phyloP scores from a whole-genome alignment of 2,113 vertebrate species.

The Pipa parva region DNA sequence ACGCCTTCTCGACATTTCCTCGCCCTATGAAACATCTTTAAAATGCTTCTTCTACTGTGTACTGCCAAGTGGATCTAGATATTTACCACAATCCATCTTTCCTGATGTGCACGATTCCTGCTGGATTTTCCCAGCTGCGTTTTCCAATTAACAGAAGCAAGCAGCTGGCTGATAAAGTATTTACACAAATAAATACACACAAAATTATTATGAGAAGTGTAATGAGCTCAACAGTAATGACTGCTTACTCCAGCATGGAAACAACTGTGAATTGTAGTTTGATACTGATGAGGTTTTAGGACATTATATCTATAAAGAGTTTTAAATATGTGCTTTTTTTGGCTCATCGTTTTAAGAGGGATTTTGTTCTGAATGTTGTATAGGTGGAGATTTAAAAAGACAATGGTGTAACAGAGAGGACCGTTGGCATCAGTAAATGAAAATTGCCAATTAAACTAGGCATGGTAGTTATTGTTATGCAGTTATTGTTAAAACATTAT shows the following conservation, averaged over 20 bases:
- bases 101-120: background rate
- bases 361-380: background rate
- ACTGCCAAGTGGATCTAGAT: too few relatives aligned
- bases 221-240: slow-evolving; percentile 27
- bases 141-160: slow-evolving; percentile 14
- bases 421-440: too few relatives aligned
- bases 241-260: slow-evolving; percentile 11
- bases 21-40: too few relatives aligned
- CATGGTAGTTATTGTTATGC: too few relatives aligned
- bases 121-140: background rate
- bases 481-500: too few relatives aligned
- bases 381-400: background rate
- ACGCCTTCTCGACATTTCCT: too few relatives aligned
- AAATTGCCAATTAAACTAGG: too few relatives aligned
- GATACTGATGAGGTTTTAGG: background rate
- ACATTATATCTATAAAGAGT: background rate
- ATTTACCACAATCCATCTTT: background rate
- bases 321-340: slow-evolving; percentile 4
- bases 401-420: too few relatives aligned
- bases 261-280: slow-evolving; percentile 7
- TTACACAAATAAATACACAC: slow-evolving; percentile 30
- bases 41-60: too few relatives aligned
- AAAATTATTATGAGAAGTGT: slow-evolving; percentile 17
- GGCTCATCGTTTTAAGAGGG: background rate
- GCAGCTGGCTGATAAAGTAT: slow-evolving; percentile 24